Evolutionary conservation across 2,113 vertebrate species (phyloP).

Genomic region (Campylomormyrus tamandua): DNA sequence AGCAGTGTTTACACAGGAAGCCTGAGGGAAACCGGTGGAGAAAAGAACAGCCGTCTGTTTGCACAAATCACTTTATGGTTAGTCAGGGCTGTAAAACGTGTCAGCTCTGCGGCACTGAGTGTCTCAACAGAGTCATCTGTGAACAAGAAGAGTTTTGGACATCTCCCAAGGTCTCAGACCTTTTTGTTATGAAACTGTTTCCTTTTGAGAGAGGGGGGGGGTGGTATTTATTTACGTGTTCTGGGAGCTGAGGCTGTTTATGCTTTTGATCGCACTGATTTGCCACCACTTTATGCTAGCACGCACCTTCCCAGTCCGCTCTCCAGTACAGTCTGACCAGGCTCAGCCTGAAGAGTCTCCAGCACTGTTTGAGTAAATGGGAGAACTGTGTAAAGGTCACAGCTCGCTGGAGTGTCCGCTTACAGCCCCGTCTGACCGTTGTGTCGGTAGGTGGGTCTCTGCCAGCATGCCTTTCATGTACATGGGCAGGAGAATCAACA

Average conservation of each 20-base stretch:
- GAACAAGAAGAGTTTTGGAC: neutral
- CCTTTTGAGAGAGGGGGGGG: neutral
- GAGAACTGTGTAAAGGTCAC: neutral
- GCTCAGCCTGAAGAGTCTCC: neutral
- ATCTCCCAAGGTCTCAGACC: neutral
- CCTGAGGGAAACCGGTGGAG: neutral
- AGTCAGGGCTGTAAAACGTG: slow-evolving; percentile 28
- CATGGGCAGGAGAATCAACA: neutral
- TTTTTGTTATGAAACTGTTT: slow-evolving; percentile 15
- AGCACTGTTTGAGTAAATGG: neutral
- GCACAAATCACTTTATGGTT: slow-evolving; percentile 45
- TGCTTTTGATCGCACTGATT: neutral
- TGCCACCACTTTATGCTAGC: neutral
- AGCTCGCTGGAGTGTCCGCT: neutral
- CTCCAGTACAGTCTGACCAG: neutral
- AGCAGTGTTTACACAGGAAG: slow-evolving; percentile 15
- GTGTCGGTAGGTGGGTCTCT: neutral
- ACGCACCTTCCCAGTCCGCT: neutral
- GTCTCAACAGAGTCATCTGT: neutral
- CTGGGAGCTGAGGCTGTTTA: neutral
- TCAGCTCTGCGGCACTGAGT: neutral
- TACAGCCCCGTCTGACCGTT: neutral
- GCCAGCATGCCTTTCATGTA: neutral
- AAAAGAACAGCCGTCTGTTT: neutral
- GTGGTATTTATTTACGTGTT: neutral